Conservation (phyloP, 2,888 invertebrate species). For the Torymus aiolomorphi region DNA sequence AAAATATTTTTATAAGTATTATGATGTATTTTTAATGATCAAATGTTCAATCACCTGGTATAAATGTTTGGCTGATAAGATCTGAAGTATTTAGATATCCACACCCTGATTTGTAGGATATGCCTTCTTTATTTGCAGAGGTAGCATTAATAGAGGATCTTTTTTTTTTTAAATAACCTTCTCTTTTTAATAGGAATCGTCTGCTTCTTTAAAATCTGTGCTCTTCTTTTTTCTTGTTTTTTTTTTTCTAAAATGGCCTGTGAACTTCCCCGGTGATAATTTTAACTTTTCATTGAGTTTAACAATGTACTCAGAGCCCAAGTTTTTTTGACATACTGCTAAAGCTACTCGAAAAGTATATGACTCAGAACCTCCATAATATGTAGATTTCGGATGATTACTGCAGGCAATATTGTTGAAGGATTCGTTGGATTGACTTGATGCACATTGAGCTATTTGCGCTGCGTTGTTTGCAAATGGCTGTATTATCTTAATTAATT, state of each 20-base stretch:
- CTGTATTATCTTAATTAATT: neutral
- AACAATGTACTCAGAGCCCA: neutral
- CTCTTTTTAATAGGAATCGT: conserved; percentile 2
- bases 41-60: neutral
- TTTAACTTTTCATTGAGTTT: neutral
- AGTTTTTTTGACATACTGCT: conserved; percentile 42
- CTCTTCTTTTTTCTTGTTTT: neutral
- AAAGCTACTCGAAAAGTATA: conserved; percentile 26
- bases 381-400: no score
- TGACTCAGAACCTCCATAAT: conserved; percentile 45
- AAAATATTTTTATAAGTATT: neutral
- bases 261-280: no score
- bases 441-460: no score
- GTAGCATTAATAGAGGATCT: neutral
- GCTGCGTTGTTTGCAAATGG: no score
- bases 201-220: conserved; percentile 12
- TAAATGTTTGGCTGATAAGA: neutral
- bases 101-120: neutral
- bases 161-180: conserved; percentile 14
- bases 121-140: neutral
- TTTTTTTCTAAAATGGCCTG: neutral
- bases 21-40: neutral
- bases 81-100: conserved; percentile 21
- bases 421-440: conserved; percentile 20
- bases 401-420: conserved; percentile 35